A percentile compares a stretch with the other conserved stretches of the same genome.
These are phyloP conservation scores for Venturia canescens DNA, from an alignment of 1,140 invertebrate genomes.

Conservation along the genomic window DNA sequence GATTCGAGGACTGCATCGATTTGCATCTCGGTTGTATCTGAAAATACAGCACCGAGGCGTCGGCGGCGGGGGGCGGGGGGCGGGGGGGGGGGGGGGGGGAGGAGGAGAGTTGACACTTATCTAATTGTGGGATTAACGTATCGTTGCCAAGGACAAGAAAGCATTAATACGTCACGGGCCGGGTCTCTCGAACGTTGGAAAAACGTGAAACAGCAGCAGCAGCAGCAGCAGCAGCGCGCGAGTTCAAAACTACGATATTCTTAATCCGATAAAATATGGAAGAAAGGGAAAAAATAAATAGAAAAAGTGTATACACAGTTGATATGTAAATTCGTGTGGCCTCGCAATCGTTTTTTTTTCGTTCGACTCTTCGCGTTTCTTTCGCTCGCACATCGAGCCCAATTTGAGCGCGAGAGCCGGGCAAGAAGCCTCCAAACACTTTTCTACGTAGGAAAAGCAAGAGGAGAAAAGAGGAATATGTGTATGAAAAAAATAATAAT, in stretches of 20 bases:
- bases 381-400: background rate
- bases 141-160: background rate
- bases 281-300: background rate
- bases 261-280: too few relatives aligned
- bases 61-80: too few relatives aligned
- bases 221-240: too few relatives aligned
- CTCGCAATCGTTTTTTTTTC: background rate
- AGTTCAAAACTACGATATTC: too few relatives aligned
- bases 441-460: conserved; percentile 27
- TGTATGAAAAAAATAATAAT: conserved; percentile 27
- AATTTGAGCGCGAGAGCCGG: conserved; percentile 10
- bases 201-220: background rate
- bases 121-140: conserved; percentile 3
- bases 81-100: too few relatives aligned
- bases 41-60: too few relatives aligned
- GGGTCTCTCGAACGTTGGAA: background rate
- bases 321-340: background rate
- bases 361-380: background rate
- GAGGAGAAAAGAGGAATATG: background rate
- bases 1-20: background rate
- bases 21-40: background rate
- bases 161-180: background rate
- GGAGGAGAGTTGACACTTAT: background rate
- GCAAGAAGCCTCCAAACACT: conserved; percentile 2
- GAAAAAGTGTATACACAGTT: conserved; percentile 1